A percentile compares a stretch with the other conserved stretches of the same genome.
These are phyloP conservation scores for Halocynthia roretzi DNA, from an alignment of 23 tunicate species.

Conservation along the genomic window DNA sequence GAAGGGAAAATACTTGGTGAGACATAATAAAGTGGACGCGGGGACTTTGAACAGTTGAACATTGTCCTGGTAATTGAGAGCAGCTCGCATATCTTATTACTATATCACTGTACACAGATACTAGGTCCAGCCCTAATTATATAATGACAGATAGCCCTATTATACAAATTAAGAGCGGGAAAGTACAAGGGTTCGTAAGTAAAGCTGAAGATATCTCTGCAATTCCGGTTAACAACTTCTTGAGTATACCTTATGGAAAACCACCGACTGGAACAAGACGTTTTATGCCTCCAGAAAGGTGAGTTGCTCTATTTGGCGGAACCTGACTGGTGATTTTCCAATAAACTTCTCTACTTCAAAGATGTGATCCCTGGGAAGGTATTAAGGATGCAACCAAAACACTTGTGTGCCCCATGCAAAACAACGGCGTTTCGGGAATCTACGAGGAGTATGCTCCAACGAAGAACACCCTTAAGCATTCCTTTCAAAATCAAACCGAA, in stretches of 20 bases:
- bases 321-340: neutral
- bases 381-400: constrained; percentile 47
- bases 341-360: constrained; percentile 3
- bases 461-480: constrained; percentile 34
- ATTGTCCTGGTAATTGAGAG: too few relatives aligned
- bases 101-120: too few relatives aligned
- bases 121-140: too few relatives aligned
- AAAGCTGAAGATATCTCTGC: constrained; percentile 25
- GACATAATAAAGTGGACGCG: too few relatives aligned
- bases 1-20: too few relatives aligned
- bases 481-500: constrained; percentile 24
- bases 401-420: constrained; percentile 39
- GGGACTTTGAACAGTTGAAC: too few relatives aligned
- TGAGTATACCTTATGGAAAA: constrained; percentile 62
- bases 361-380: constrained; percentile 70
- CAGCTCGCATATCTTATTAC: too few relatives aligned
- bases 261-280: constrained; percentile 48
- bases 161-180: constrained; percentile 33
- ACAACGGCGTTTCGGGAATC: constrained; percentile 15
- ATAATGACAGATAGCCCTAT: constrained; percentile 16
- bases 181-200: constrained; percentile 37
- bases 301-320: constrained; percentile 3
- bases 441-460: constrained; percentile 47
- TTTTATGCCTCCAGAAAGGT: constrained; percentile 59
- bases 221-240: constrained; percentile 30